A percentile compares a stretch with the other conserved stretches of the same genome.
These are phyloP conservation scores for Spinibarbus caldwelli DNA, from an alignment of 2,797 vertebrate species.

Conservation along the genomic window DNA sequence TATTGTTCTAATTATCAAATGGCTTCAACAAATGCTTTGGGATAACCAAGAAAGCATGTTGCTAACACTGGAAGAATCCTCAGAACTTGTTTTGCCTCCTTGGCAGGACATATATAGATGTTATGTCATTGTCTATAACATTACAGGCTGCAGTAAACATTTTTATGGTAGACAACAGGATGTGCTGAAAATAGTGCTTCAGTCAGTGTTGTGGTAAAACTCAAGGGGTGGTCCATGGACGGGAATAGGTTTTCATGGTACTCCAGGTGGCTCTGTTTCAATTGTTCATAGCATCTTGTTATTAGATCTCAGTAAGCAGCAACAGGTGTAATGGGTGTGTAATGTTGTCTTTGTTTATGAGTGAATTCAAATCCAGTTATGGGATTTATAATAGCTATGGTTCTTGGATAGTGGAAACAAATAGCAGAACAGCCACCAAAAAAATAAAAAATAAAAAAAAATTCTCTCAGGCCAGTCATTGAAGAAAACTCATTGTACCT, in stretches of 20 bases:
- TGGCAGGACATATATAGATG: conserved; percentile 63
- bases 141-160: conserved; percentile 60
- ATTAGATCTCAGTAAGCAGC: conserved; percentile 45
- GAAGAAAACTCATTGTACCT: background rate
- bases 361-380: conserved; percentile 22
- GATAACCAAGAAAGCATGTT: conserved; percentile 51
- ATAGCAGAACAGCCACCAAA: too few species aligned
- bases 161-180: conserved; percentile 67
- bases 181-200: conserved; percentile 67
- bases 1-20: background rate
- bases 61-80: conserved; percentile 67
- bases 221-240: conserved; percentile 30
- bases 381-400: background rate
- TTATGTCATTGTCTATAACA: conserved; percentile 68
- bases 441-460: too few species aligned
- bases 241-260: conserved; percentile 38
- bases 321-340: conserved; percentile 37
- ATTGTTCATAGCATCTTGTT: conserved; percentile 51
- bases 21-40: conserved; percentile 28
- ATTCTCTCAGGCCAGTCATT: background rate
- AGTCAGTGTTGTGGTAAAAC: conserved; percentile 56
- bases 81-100: conserved; percentile 45
- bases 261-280: conserved; percentile 38
- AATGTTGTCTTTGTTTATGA: conserved; percentile 1
- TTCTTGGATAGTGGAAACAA: background rate